Evolutionary conservation across 2,888 invertebrate genomes (phyloP).

Genomic region (Amitus sp.): DNA sequence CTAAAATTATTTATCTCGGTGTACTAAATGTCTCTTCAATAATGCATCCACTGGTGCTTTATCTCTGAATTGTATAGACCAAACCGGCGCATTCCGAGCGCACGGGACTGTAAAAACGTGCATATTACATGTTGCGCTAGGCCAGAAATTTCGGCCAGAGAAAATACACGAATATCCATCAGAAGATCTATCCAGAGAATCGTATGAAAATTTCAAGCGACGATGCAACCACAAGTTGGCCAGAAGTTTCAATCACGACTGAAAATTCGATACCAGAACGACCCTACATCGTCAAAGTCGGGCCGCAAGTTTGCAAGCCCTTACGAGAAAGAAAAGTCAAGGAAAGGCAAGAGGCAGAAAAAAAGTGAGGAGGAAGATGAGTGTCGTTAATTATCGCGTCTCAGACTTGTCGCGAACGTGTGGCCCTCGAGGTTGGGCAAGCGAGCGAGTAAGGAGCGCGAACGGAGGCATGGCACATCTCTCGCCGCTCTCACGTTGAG

Average conservation of each 20-base stretch:
- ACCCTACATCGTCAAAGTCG: not conserved
- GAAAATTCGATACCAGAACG: conserved; percentile 4
- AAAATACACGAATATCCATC: no score
- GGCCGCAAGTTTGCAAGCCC: not conserved
- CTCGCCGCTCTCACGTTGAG: not conserved
- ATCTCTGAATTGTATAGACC: not conserved
- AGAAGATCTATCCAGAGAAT: no score
- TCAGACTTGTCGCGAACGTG: conserved; percentile 16
- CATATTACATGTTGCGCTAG: not conserved
- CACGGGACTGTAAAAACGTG: not conserved
- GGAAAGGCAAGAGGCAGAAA: conserved; percentile 9
- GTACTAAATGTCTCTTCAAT: not conserved
- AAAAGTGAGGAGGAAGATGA: conserved; percentile 9
- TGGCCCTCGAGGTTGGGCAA: conserved; percentile 22
- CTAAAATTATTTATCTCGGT: not conserved
- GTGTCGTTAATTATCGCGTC: conserved; percentile 40
- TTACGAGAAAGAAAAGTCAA: conserved; percentile 10
- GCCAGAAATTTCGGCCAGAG: no score
- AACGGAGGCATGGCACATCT: conserved; percentile 8
- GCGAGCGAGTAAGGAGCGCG: conserved; percentile 1
- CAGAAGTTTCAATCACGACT: no score
- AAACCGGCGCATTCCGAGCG: not conserved
- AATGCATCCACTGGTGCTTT: not conserved
- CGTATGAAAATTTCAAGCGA: not conserved
- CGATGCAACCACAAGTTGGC: no score